phyloP scores from a whole-genome alignment of 1,140 invertebrate genomes.

The Drosophila rhopaloa region DNA sequence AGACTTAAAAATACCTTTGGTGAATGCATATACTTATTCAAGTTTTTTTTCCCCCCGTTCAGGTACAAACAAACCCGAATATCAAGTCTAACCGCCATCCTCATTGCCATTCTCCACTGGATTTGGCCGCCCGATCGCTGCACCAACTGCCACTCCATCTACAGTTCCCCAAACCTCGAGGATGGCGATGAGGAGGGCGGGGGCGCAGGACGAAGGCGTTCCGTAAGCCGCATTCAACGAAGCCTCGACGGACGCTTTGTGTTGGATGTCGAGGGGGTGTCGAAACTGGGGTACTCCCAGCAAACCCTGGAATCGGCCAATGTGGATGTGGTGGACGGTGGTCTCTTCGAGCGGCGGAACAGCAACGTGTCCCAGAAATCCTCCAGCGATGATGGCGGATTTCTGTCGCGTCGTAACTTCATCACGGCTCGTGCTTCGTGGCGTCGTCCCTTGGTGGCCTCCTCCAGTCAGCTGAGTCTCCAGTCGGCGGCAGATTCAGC shows the following conservation, averaged over 20 bases:
- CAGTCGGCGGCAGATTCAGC: constrained; percentile 84
- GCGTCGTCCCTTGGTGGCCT: constrained; percentile 88
- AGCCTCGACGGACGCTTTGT: constrained; percentile 91
- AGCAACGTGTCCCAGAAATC: constrained; percentile 88
- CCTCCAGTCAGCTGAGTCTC: constrained; percentile 89
- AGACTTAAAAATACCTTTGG: too few species aligned
- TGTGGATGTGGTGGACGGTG: constrained; percentile 69
- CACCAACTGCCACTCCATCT: constrained; percentile 85
- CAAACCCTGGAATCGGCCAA: constrained; percentile 33
- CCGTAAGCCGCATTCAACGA: constrained; percentile 87
- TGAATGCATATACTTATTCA: background rate
- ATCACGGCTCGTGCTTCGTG: constrained; percentile 87
- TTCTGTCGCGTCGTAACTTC: constrained; percentile 86
- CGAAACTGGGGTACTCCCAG: constrained; percentile 51
- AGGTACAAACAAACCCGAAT: constrained; percentile 97
- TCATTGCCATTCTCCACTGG: constrained; percentile 87
- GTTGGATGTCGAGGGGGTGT: constrained; percentile 84
- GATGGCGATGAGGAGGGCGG: constrained; percentile 42
- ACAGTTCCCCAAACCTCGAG: constrained; percentile 76
- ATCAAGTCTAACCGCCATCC: constrained; percentile 93
- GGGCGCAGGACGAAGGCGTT: constrained; percentile 36
- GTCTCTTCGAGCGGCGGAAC: constrained; percentile 86
- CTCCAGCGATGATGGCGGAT: constrained; percentile 93
- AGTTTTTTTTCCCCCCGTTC: constrained; percentile 44
- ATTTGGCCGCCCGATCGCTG: constrained; percentile 89